phyloP scores from a whole-genome alignment of 35 echinoderm and acorn worm genomes.

The Strongylocentrotus purpuratus region DNA sequence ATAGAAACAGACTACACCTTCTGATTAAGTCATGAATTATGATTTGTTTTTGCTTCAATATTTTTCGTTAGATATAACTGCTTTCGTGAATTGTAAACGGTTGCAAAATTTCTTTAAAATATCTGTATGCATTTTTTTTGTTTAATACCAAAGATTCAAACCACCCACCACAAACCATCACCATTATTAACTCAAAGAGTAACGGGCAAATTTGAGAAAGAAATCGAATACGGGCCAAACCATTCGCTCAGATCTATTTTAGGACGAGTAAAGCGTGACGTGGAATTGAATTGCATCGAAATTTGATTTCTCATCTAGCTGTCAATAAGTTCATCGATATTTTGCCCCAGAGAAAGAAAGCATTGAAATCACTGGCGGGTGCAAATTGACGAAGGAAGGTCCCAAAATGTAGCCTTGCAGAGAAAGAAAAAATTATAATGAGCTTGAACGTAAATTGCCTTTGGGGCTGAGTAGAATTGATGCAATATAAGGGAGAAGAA shows the following conservation, averaged over 20 bases:
- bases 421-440: background rate
- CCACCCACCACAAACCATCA: background rate
- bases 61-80: too few relatives aligned
- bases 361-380: background rate
- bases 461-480: too few relatives aligned
- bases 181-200: background rate
- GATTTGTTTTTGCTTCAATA: too few relatives aligned
- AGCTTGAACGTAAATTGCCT: too few relatives aligned
- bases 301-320: slow-evolving; percentile 2
- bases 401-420: background rate
- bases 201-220: background rate
- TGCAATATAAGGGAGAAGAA: too few relatives aligned
- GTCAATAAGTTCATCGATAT: background rate
- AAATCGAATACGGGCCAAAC: background rate
- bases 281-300: background rate
- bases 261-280: background rate
- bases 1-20: too few relatives aligned
- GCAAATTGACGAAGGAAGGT: background rate
- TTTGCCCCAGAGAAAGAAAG: slow-evolving; percentile 17
- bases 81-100: too few relatives aligned
- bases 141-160: background rate
- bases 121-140: too few relatives aligned
- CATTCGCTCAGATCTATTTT: background rate
- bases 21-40: too few relatives aligned
- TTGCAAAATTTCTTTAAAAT: too few relatives aligned